Conservation (phyloP, 2,888 invertebrate genomes). For the Neoitamus cyanurus region DNA sequence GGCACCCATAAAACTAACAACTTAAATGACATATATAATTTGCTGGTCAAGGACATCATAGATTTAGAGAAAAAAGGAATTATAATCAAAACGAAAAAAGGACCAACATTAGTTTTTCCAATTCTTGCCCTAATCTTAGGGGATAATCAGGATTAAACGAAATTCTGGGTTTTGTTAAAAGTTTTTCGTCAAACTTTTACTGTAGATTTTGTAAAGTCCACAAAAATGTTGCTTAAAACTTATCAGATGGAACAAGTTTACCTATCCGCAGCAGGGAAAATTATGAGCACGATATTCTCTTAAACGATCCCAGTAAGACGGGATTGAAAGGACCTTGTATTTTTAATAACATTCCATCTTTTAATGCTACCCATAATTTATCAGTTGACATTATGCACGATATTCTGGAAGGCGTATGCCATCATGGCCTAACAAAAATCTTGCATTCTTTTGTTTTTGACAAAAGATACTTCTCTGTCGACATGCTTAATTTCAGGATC, state of each 20-base stretch:
- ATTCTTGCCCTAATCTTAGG: slow-evolving; percentile 24
- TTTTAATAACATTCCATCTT: slow-evolving; percentile 37
- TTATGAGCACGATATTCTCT: neutral
- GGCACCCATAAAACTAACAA: neutral
- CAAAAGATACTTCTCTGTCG: neutral
- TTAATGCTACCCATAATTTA: slow-evolving; percentile 38
- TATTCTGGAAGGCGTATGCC: slow-evolving; percentile 32
- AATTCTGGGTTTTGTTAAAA: slow-evolving; percentile 32
- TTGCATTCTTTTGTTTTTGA: slow-evolving; percentile 22
- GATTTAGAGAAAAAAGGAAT: slow-evolving; percentile 33
- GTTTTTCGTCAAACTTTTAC: slow-evolving; percentile 32
- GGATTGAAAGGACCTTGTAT: slow-evolving; percentile 18
- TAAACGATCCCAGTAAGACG: neutral
- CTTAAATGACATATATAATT: neutral
- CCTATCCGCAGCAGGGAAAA: neutral
- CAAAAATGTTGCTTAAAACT: neutral
- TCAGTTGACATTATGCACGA: neutral
- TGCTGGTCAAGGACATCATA: neutral
- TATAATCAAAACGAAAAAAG: neutral
- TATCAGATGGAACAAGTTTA: neutral
- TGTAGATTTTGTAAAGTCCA: slow-evolving; percentile 42
- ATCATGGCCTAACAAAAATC: slow-evolving; percentile 18
- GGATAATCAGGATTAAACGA: slow-evolving; percentile 36
- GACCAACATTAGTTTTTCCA: slow-evolving; percentile 13
- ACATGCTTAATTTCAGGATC: slow-evolving; percentile 25